Evolutionary conservation across 2,888 invertebrate species (phyloP).

Genomic region (Epsilonema sp.): DNA sequence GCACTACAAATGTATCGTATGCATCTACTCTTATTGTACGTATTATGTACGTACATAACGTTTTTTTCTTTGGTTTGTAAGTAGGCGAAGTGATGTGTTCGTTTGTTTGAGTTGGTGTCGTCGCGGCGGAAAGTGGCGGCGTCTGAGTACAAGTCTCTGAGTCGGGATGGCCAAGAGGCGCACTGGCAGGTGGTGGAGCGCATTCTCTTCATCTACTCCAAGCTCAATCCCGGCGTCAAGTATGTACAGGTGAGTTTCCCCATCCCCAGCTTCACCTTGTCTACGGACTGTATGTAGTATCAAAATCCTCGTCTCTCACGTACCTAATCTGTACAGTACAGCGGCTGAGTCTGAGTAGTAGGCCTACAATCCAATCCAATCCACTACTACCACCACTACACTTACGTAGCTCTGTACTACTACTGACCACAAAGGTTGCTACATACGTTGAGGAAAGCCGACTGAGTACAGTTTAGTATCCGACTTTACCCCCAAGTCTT

Average conservation of each 20-base stretch:
- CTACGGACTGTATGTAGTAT: too few species aligned
- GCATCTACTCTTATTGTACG: neutral
- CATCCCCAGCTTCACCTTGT: too few species aligned
- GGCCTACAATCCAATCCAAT: too few species aligned
- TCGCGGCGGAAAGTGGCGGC: constrained; percentile 1
- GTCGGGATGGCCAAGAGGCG: constrained; percentile 74
- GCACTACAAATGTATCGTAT: constrained; percentile 7
- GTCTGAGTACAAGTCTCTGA: constrained; percentile 48
- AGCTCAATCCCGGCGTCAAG: constrained; percentile 88
- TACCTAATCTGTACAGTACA: too few species aligned
- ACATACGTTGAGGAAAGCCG: neutral
- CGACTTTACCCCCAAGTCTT: neutral
- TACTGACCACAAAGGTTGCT: too few species aligned
- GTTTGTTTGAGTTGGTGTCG: neutral
- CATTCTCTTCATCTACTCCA: constrained; percentile 87
- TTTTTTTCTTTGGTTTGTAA: neutral
- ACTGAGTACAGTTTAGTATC: neutral
- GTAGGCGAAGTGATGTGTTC: too few species aligned
- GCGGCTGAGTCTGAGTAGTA: too few species aligned
- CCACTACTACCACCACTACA: too few species aligned
- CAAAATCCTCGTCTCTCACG: too few species aligned
- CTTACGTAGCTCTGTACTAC: too few species aligned
- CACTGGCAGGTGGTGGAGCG: constrained; percentile 86
- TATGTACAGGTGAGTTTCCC: constrained; percentile 43
- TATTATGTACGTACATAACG: constrained; percentile 36